Percentiles rank a stretch among this genome's conserved stretches.
Evolutionary conservation across 2,888 invertebrate genomes (phyloP).

Genomic region (Pachydiplax longipennis): DNA sequence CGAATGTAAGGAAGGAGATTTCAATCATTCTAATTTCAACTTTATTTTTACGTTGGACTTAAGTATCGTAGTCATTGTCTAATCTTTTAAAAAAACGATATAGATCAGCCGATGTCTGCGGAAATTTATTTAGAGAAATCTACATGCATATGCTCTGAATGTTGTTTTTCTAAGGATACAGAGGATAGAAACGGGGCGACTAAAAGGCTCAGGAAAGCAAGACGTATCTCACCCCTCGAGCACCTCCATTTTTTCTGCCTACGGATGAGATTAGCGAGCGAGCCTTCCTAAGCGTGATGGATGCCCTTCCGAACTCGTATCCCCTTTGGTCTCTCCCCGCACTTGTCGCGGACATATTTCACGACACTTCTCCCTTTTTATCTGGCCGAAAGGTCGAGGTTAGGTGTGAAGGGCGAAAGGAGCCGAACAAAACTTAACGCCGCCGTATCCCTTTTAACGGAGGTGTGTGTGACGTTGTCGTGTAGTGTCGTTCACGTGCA

Average conservation of each 20-base stretch:
- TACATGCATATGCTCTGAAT: too few species aligned
- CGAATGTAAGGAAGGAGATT: too few species aligned
- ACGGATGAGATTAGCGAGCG: background rate
- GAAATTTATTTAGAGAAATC: too few species aligned
- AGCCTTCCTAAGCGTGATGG: background rate
- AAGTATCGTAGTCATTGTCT: too few species aligned
- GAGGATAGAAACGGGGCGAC: too few species aligned
- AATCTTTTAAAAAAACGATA: too few species aligned
- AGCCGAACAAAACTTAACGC: background rate
- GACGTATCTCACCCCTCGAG: background rate
- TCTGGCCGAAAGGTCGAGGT: background rate
- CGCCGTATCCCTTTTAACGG: background rate
- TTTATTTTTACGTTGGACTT: too few species aligned
- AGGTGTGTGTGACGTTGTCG: constrained; percentile 1
- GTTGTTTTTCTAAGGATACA: too few species aligned
- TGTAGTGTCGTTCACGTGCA: background rate
- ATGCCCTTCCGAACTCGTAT: background rate
- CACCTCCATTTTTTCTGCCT: background rate
- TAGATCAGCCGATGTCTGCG: too few species aligned
- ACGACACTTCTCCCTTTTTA: background rate
- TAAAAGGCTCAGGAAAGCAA: background rate
- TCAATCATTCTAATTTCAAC: too few species aligned
- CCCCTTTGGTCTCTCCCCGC: background rate
- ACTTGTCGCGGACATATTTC: background rate
- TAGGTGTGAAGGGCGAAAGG: background rate